Conservation (phyloP, 2,797 vertebrate genomes). For the Garrulus glandarius region DNA sequence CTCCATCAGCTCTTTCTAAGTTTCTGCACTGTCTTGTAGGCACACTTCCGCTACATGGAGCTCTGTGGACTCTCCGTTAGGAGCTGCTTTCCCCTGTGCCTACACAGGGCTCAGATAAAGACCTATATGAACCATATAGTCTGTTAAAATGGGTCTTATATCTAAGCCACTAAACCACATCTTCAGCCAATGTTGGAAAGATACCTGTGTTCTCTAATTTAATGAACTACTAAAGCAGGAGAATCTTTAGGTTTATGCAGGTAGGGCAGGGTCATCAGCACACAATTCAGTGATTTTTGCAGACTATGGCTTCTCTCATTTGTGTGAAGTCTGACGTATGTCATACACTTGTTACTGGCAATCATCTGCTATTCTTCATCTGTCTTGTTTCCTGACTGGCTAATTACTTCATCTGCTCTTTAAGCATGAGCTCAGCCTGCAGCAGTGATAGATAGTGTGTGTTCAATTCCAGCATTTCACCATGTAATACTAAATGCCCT, state of each 20-base stretch:
- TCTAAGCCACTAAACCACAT: neutral
- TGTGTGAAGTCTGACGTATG: neutral
- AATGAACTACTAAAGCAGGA: neutral
- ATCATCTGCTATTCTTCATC: neutral
- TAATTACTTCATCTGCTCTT: conserved; percentile 1
- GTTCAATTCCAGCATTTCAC: neutral
- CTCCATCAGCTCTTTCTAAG: neutral
- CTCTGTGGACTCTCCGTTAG: neutral
- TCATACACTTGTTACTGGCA: neutral
- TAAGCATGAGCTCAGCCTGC: neutral
- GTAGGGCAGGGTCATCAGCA: neutral
- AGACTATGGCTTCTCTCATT: neutral
- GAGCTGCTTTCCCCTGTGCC: neutral
- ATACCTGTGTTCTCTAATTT: neutral
- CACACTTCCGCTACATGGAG: neutral
- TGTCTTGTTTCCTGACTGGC: neutral
- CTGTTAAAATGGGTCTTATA: neutral
- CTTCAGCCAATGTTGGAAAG: neutral
- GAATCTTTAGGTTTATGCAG: neutral
- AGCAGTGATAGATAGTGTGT: neutral
- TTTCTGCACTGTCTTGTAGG: neutral
- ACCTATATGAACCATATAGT: neutral
- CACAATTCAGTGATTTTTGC: neutral
- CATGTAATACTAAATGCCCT: neutral
- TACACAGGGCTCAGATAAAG: neutral